Base-by-base conservation (phyloP, 2,113 vertebrate species). In the Lophura nycthemera region DNA sequence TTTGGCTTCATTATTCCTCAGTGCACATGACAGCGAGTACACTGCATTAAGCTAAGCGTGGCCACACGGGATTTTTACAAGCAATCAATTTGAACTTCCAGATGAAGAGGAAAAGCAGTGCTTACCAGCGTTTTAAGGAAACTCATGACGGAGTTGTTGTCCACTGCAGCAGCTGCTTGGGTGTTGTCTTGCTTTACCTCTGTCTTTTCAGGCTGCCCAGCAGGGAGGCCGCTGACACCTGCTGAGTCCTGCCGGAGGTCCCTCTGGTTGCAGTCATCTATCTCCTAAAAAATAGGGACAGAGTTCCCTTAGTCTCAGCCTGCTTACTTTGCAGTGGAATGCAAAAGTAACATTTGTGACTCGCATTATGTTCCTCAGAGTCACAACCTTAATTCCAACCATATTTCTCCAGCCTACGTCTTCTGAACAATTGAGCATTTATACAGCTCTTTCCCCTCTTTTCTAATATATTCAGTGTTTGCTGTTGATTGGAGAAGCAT, bases 51-150 rank as follows among this genome's bases (percentile, higher is more conserved):
- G 25, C 27, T 65, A 48, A 21, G 24, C 5, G 6, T 13, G 6
- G 34, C 18, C 61, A 15, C 10, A 0, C 6, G 8, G 21, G 61
- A 21, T 22, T 74, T 88, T 50, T n/a, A 34, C 36, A 47, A 79
- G 16, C 36, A 45, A 43, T 43, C 42, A 11, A 17, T 3, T 40
- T 32, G 60, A 30, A 16, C 24, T 24, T 11, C 30, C 19, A 38
- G 45, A 10, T 15, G 30, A 65, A 54, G 75, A 77, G 10, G 30
- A 32, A 70, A 78, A 25, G 34, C 32, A 79, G 67, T 3, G 95
- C 99, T 99, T 97, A 99, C 99, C 96, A 99, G 95, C 2, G 98
- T 98, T 98, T 98, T 99, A 96, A 99, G 99, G 98, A 99, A 99
- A 97, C 99, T 99, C 99, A 99, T 99, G 98, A 99, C 96, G 98